Conservation (phyloP, 2,113 vertebrate species). For the Oxyruncus cristatus region DNA sequence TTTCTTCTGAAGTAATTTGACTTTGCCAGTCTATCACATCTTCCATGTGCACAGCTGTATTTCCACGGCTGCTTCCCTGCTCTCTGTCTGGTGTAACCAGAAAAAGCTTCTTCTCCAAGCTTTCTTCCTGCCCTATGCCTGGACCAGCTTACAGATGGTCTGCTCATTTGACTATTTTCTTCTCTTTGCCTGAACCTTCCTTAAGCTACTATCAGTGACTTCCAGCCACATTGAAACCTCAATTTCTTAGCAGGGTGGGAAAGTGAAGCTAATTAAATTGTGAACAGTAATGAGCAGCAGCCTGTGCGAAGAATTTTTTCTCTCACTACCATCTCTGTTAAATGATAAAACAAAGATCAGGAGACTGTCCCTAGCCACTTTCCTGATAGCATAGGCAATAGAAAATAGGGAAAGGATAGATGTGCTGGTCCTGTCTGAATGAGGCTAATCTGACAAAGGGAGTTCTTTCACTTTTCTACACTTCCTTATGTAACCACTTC, state of each 20-base stretch:
- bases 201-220: not conserved
- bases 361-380: not conserved
- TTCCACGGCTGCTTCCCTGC: conserved; percentile 45
- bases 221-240: fast-evolving
- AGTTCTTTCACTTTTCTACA: not conserved
- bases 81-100: conserved; percentile 42
- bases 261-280: not conserved
- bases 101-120: not conserved
- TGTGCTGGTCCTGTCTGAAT: not conserved
- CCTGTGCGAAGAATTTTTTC: not conserved
- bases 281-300: not conserved
- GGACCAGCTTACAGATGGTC: not conserved
- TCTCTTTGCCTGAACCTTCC: not conserved
- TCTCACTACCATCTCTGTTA: too few species aligned
- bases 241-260: not conserved
- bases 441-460: not conserved
- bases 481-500: not conserved
- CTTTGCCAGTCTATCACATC: conserved; percentile 74
- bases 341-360: not conserved
- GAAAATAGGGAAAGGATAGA: not conserved
- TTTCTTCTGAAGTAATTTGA: conserved; percentile 77
- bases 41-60: conserved; percentile 50
- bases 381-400: not conserved
- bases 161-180: not conserved
- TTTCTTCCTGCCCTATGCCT: not conserved